These are phyloP conservation scores for Leucania comma DNA, from an alignment of 2,888 invertebrate species.

Conservation along the genomic window DNA sequence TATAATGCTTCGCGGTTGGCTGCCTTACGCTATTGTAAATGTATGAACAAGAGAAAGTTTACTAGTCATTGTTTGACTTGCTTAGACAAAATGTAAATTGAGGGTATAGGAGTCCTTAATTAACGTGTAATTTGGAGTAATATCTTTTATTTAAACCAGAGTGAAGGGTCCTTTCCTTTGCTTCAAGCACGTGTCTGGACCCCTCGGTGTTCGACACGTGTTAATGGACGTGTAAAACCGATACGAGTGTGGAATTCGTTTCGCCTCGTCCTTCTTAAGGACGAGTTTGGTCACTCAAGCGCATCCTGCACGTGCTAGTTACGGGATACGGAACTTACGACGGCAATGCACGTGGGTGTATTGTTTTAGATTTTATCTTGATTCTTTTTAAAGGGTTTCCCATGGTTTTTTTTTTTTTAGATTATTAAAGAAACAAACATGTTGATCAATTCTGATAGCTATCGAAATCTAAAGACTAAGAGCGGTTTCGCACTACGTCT, in stretches of 20 bases:
- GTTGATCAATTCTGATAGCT: background rate
- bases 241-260: conserved; percentile 47
- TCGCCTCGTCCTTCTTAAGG: conserved; percentile 57
- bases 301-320: conserved; percentile 62
- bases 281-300: conserved; percentile 56
- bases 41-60: conserved; percentile 63
- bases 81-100: conserved; percentile 63
- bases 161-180: conserved; percentile 14
- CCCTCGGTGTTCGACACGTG: conserved; percentile 24
- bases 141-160: conserved; percentile 15
- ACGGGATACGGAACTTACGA: conserved; percentile 42
- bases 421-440: conserved; percentile 9
- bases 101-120: conserved; percentile 54
- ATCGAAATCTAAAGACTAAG: background rate
- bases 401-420: background rate
- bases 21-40: conserved; percentile 66
- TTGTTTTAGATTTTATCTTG: conserved; percentile 51
- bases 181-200: conserved; percentile 39
- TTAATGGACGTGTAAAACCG: conserved; percentile 39
- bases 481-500: no score
- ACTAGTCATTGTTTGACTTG: conserved; percentile 67
- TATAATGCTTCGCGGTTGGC: conserved; percentile 74
- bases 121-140: conserved; percentile 44
- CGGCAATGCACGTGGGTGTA: conserved; percentile 42
- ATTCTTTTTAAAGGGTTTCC: conserved; percentile 21